Percentiles rank a stretch among this genome's conserved stretches.
Evolutionary conservation across 2,113 vertebrate species (phyloP).

Genomic region (Oxygymnocypris stewartii): DNA sequence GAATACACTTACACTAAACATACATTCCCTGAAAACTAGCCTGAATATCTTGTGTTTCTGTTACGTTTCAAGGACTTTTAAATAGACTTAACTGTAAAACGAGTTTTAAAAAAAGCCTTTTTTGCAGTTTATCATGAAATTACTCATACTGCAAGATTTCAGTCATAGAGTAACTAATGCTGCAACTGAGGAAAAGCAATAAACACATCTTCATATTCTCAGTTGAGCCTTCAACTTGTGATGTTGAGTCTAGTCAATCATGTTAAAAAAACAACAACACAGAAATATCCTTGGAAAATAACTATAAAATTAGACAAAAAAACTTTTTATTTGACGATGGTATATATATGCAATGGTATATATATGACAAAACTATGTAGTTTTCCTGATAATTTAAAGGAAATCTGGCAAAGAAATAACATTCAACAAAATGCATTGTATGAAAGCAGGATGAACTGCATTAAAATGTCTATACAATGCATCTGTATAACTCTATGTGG

Average conservation of each 20-base stretch:
- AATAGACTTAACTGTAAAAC: not conserved
- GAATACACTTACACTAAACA: no score
- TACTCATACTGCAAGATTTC: not conserved
- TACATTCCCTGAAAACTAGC: no score
- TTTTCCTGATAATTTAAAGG: not conserved
- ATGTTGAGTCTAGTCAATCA: not conserved
- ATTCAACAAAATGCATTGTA: not conserved
- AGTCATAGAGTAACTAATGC: not conserved
- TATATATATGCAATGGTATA: no score
- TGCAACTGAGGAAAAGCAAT: not conserved
- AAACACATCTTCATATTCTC: not conserved
- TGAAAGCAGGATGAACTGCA: not conserved
- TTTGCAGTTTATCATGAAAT: not conserved
- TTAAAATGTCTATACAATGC: not conserved
- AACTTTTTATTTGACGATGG: not conserved
- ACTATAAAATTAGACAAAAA: not conserved
- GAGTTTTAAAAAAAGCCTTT: not conserved
- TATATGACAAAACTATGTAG: not conserved
- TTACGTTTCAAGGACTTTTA: not conserved
- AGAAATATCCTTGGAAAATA: not conserved
- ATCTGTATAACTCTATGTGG: not conserved
- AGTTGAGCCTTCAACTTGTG: not conserved
- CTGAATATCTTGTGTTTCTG: not conserved
- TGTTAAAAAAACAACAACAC: not conserved
- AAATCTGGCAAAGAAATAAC: not conserved